A percentile compares a stretch with the other conserved stretches of the same genome.
These are phyloP conservation scores for Hylia prasina DNA, from an alignment of 2,113 vertebrate species.

Conservation along the genomic window DNA sequence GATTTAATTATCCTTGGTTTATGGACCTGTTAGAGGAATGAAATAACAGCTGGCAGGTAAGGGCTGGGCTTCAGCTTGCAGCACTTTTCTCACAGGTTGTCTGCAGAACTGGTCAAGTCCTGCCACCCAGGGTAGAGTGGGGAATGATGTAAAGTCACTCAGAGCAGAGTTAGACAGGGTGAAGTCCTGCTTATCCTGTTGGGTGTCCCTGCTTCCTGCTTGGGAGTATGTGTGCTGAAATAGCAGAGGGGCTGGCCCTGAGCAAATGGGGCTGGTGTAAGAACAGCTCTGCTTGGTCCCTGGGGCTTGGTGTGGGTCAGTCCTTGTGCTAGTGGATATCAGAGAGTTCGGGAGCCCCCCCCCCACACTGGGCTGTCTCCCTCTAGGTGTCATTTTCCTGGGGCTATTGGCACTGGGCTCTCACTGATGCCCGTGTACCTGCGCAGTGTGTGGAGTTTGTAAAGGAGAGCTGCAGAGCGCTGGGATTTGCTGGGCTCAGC, in stretches of 20 bases:
- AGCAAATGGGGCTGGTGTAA: neutral
- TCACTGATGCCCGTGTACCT: neutral
- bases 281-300: neutral
- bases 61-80: neutral
- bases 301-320: neutral
- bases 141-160: neutral
- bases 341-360: accelerated
- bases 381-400: neutral
- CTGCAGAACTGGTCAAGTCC: neutral
- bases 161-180: neutral
- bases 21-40: conserved; percentile 44
- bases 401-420: neutral
- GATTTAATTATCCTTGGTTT: conserved; percentile 58
- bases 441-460: conserved; percentile 19
- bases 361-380: neutral
- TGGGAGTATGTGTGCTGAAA: neutral
- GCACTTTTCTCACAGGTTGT: conserved; percentile 5
- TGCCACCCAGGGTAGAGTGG: accelerated
- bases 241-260: neutral
- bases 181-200: neutral
- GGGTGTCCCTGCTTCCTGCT: neutral
- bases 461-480: conserved; percentile 42
- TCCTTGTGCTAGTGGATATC: accelerated
- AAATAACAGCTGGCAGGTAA: conserved; percentile 41
- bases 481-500: conserved; percentile 45